Evolutionary conservation across 2,113 vertebrate genomes (phyloP).

Genomic region (Zosterops pallidus): DNA sequence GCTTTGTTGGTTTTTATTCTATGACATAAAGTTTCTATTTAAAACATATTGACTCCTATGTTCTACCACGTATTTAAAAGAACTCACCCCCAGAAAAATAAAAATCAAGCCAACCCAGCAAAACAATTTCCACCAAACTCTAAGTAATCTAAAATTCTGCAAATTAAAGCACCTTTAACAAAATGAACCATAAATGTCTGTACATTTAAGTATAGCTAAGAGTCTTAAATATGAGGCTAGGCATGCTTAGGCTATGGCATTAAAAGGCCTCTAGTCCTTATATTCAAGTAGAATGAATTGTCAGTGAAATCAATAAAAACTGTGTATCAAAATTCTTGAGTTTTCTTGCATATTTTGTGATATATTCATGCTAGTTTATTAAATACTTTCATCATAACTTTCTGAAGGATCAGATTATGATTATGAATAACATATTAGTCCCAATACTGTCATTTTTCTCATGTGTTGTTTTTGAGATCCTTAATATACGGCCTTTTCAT

Average conservation of each 20-base stretch:
- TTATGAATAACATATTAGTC: background rate
- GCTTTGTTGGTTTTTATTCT: background rate
- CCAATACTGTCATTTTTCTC: background rate
- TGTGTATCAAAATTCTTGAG: background rate
- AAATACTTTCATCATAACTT: background rate
- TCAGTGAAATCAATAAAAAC: background rate
- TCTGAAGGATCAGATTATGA: background rate
- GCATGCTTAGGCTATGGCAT: background rate
- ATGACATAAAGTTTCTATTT: background rate
- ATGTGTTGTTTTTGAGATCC: background rate
- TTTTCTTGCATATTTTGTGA: background rate
- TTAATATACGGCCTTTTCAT: background rate
- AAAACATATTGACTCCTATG: background rate
- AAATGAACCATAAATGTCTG: background rate
- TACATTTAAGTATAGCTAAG: background rate
- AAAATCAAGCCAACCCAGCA: background rate
- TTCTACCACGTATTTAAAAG: background rate
- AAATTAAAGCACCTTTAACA: background rate
- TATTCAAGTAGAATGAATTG: background rate
- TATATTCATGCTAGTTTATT: background rate
- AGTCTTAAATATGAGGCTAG: background rate
- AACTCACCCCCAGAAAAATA: rapidly evolving
- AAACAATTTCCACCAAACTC: background rate
- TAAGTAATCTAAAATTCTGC: background rate
- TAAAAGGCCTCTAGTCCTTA: background rate